phyloP scores from a whole-genome alignment of 2,113 vertebrate genomes.

The Gobius niger region DNA sequence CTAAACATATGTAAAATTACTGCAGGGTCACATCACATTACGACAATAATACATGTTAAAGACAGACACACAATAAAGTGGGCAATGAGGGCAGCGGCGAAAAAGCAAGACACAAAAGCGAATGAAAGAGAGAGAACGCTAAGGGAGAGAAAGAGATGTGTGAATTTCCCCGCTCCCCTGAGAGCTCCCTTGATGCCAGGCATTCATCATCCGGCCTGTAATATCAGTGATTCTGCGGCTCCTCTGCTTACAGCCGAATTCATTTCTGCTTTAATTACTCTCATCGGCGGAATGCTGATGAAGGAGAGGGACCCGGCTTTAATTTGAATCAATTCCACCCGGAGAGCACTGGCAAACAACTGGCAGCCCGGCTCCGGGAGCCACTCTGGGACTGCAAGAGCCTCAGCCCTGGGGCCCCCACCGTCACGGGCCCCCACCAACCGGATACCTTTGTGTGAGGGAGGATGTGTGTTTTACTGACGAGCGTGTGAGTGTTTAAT shows the following conservation, averaged over 20 bases:
- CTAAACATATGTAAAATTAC: conserved; percentile 3
- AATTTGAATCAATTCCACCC: conserved; percentile 99
- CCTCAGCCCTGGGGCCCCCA: conserved; percentile 86
- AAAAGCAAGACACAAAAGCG: conserved; percentile 57
- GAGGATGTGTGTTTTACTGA: conserved; percentile 20
- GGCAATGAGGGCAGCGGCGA: conserved; percentile 17
- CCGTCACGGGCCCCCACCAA: conserved; percentile 83
- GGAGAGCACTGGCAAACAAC: conserved; percentile 99
- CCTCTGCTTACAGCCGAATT: conserved; percentile 99
- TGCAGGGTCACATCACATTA: not conserved
- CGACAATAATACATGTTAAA: conserved; percentile 23
- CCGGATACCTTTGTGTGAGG: conserved; percentile 67
- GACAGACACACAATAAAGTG: conserved; percentile 24
- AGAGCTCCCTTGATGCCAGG: conserved; percentile 99
- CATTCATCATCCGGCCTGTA: conserved; percentile 99
- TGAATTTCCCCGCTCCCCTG: conserved; percentile 95
- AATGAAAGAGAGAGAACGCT: conserved; percentile 43
- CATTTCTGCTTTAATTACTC: conserved; percentile 99
- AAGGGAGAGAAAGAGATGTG: conserved; percentile 84
- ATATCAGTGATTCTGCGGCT: conserved; percentile 99
- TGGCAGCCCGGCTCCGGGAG: conserved; percentile 96
- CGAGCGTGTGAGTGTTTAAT: conserved; percentile 23
- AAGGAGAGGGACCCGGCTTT: conserved; percentile 99
- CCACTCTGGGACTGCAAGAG: conserved; percentile 87
- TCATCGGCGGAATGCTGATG: conserved; percentile 99